A percentile compares a stretch with the other conserved stretches of the same genome.
Conservation (phyloP, 2,113 vertebrate genomes). For the Tautogolabrus adspersus region DNA sequence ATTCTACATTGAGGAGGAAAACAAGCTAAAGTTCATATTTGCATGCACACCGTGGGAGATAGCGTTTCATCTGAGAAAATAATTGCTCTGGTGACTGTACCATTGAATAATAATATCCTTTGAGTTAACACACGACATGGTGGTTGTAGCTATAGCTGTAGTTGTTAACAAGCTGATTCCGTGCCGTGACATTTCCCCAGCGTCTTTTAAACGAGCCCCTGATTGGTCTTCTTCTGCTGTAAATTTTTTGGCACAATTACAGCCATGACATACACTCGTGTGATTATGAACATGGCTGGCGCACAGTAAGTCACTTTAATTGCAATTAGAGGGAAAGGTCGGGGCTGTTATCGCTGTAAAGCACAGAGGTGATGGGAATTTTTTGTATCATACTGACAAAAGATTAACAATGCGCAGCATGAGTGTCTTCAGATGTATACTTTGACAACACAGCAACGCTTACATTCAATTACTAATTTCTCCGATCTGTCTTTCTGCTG, state of each 20-base stretch:
- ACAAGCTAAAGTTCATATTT: slow-evolving; percentile 72
- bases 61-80: slow-evolving; percentile 49
- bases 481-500: slow-evolving; percentile 49
- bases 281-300: slow-evolving; percentile 63
- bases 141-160: slow-evolving; percentile 33
- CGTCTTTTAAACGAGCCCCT: slow-evolving; percentile 52
- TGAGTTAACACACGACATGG: slow-evolving; percentile 39
- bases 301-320: slow-evolving; percentile 68
- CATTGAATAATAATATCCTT: slow-evolving; percentile 58
- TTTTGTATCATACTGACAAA: slow-evolving; percentile 43
- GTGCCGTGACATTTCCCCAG: slow-evolving; percentile 63
- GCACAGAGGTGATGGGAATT: slow-evolving; percentile 51
- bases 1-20: slow-evolving; percentile 5
- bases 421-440: slow-evolving; percentile 49
- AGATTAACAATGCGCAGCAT: slow-evolving; percentile 48
- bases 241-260: slow-evolving; percentile 73
- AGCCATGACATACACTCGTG: slow-evolving; percentile 56
- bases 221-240: slow-evolving; percentile 61
- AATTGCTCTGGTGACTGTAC: slow-evolving; percentile 49
- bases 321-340: slow-evolving; percentile 78
- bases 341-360: slow-evolving; percentile 43
- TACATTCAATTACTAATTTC: slow-evolving; percentile 29
- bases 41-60: slow-evolving; percentile 55
- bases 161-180: slow-evolving; percentile 73
- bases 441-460: slow-evolving; percentile 7